Percentiles rank a stretch among this genome's conserved stretches.
These are phyloP conservation scores for Euthynnus affinis DNA, from an alignment of 2,797 vertebrate species.

Conservation along the genomic window DNA sequence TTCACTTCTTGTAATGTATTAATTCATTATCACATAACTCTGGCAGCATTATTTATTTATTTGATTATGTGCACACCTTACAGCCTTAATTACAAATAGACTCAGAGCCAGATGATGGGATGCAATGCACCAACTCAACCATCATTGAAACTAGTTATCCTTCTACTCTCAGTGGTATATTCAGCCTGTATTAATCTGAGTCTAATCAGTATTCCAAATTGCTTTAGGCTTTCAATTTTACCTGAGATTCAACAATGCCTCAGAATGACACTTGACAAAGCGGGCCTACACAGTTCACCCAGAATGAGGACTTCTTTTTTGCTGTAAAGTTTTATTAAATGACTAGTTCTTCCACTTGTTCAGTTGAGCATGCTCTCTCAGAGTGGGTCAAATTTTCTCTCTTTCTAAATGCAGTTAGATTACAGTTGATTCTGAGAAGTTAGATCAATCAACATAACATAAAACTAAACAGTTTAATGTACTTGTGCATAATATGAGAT, in stretches of 20 bases:
- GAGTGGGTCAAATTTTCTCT: slow-evolving; percentile 25
- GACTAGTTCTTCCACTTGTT: slow-evolving; percentile 75
- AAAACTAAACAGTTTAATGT: slow-evolving; percentile 15
- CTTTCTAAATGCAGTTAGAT: slow-evolving; percentile 44
- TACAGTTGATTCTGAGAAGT: slow-evolving; percentile 37
- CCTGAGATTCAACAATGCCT: slow-evolving; percentile 64
- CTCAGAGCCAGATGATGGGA: slow-evolving; percentile 70
- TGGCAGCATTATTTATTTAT: slow-evolving; percentile 82
- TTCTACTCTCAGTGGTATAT: slow-evolving; percentile 81
- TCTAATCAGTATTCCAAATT: slow-evolving; percentile 81
- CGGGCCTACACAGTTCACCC: slow-evolving; percentile 56
- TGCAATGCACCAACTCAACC: slow-evolving; percentile 71
- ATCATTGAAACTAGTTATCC: slow-evolving; percentile 82
- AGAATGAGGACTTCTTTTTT: slow-evolving; percentile 55
- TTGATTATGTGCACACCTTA: slow-evolving; percentile 83
- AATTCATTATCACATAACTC: slow-evolving; percentile 86
- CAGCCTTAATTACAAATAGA: slow-evolving; percentile 85
- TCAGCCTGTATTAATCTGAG: slow-evolving; percentile 78
- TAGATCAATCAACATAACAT: slow-evolving; percentile 23
- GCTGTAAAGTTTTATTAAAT: slow-evolving; percentile 78
- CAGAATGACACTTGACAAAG: slow-evolving; percentile 65
- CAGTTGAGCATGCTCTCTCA: slow-evolving; percentile 13
- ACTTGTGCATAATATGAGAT: background rate
- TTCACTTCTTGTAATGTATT: slow-evolving; percentile 84
- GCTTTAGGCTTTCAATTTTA: slow-evolving; percentile 74